Evolutionary conservation across 2,113 vertebrate genomes (phyloP), one percentile per base, ranked within the genome.

Genomic region (Corythoichthys intestinalis): DNA sequence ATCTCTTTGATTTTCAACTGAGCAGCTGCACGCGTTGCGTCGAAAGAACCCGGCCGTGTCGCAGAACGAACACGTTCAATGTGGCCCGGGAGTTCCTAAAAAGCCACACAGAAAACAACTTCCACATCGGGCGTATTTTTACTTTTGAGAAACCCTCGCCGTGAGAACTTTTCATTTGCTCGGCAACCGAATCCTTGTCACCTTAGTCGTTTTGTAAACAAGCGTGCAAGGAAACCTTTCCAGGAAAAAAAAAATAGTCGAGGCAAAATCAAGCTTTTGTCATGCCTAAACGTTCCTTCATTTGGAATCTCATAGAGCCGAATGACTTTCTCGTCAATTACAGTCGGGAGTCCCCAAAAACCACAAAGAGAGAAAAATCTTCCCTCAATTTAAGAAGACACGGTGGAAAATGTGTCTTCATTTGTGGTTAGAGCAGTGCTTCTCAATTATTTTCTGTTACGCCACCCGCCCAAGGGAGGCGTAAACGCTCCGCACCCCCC

Each of bases 341-440:
- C 75, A 79, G 68, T 65, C 12, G 39, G 46, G 79, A 81, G 77
- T 82, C 73, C 64, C 71, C 65, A 14, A 17, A 35, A 80, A 84
- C 85, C 85, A 60, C 85, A 82, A 70, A 71, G 68, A 68, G 56
- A 84, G 70, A 82, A 86, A 84, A 79, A 73, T 76, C 78, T 78
- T 70, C 54, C 34, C 74, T 75, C 74, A 75, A 78, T 74, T 1
- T 48, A 69, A 65, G 67, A 78, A 83, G 76, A 76, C 6, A 62
- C 60, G 68, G 70, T 73, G 84, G 83, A 82, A 88, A 87, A 84
- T 78, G 78, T 75, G 28, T 83, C 83, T 89, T 86, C 82, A 83
- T 81, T 86, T 85, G 76, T 75, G 81, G 83, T 66, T 66, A 28
- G 20, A 28, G 20, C 20, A 28, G 20, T 28, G 20, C 20, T 28